phyloP scores from a whole-genome alignment of 2,797 vertebrate genomes.

The Vespertilio murinus region DNA sequence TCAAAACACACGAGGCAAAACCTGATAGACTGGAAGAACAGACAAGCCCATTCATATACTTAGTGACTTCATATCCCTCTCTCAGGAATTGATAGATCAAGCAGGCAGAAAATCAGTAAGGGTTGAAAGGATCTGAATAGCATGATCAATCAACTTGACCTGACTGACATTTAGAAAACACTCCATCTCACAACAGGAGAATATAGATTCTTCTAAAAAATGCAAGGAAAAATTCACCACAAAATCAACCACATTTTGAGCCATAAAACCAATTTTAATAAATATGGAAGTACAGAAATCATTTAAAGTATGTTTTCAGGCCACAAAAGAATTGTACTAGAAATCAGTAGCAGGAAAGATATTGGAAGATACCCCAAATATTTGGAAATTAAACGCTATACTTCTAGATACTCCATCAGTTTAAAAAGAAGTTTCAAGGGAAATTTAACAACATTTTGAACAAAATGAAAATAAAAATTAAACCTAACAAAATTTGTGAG shows the following conservation, averaged over 20 bases:
- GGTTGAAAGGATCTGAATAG: rapidly evolving
- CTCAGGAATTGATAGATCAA: background rate
- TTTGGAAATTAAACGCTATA: background rate
- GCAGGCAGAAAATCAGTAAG: background rate
- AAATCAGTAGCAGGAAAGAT: background rate
- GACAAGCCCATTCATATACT: background rate
- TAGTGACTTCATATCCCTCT: background rate
- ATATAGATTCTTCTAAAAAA: background rate
- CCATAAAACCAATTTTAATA: background rate
- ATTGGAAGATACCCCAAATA: background rate
- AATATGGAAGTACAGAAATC: background rate
- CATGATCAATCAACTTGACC: background rate
- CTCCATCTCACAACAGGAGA: background rate
- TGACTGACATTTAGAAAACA: background rate
- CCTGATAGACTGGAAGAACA: background rate
- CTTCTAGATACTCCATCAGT: background rate
- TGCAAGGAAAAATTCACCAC: background rate
- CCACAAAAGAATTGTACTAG: background rate
- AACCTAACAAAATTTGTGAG: background rate
- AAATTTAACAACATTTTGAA: background rate
- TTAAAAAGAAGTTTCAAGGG: background rate
- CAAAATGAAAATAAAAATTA: conserved; percentile 9
- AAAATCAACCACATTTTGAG: background rate
- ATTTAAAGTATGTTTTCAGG: background rate
- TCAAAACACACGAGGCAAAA: background rate